A percentile compares a stretch with the other conserved stretches of the same genome.
These are phyloP conservation scores for Sebastes melanostomus DNA, from an alignment of 2,797 vertebrate species.

Conservation along the genomic window DNA sequence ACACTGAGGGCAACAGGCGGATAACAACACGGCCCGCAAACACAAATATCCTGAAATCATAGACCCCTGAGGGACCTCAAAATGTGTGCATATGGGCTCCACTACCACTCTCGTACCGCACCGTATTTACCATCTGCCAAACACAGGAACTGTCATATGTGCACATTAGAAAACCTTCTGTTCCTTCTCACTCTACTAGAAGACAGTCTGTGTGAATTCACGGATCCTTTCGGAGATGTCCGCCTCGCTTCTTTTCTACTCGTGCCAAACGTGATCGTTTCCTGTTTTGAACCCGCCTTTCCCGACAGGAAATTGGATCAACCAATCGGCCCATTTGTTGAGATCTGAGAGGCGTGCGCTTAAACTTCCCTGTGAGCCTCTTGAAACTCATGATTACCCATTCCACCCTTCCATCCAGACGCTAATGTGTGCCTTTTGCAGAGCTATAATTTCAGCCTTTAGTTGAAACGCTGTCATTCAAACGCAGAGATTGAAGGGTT, in stretches of 20 bases:
- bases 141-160: slow-evolving; percentile 7
- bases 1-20: slow-evolving; percentile 53
- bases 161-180: background rate
- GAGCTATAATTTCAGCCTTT: slow-evolving; percentile 46
- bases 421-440: slow-evolving; percentile 36
- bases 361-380: background rate
- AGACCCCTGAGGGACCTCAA: slow-evolving; percentile 44
- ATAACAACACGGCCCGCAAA: slow-evolving; percentile 56
- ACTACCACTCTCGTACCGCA: background rate
- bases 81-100: slow-evolving; percentile 17
- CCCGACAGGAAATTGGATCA: background rate
- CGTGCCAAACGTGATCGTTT: background rate
- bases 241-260: background rate
- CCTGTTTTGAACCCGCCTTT: background rate
- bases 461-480: slow-evolving; percentile 53
- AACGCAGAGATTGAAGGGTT: slow-evolving; percentile 48
- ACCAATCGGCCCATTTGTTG: background rate
- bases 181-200: background rate
- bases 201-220: background rate
- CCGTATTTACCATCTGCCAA: slow-evolving; percentile 24
- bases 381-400: slow-evolving; percentile 38
- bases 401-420: slow-evolving; percentile 25
- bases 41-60: slow-evolving; percentile 72
- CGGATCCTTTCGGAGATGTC: background rate
- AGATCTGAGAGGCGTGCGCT: slow-evolving; percentile 3